Evolutionary conservation across 2,888 invertebrate species (phyloP), one percentile per base, ranked within the genome.

Genomic region (Fabriciana adippe): DNA sequence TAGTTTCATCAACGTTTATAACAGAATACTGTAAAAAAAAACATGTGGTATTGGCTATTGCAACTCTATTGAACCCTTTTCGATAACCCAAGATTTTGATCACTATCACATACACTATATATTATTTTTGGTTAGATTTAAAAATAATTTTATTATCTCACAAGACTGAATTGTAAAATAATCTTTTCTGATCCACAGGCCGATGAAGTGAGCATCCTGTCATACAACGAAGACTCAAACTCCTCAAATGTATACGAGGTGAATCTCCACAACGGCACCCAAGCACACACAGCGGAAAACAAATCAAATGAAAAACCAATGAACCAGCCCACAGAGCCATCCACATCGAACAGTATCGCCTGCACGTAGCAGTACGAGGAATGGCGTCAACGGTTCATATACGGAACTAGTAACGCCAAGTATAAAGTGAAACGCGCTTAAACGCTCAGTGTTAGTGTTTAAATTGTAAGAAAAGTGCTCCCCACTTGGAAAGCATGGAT

Each of bases 161-260:
- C 26, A 35, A 35, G 11, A 11, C 11, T 8, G 11, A 41, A 41
- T 41, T 8, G 8, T 41, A 55, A 15, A 15, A 55, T 3, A 35
- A 3, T 55, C 6, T 26, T n/a, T 13, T 26, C 31, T n/a, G 13
- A 16, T 31, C 35, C 57, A 11, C 89, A 92, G 92, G 84, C 86
- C 56, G 92, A 92, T 26, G 92, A 92, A 75, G 88, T 88, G 2
- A 88, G 84, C 80, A 70, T 90, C 35, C 77, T 92, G 0, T 89
- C 90, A 0, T 90, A 82, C 87, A 92, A 91, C 73, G 92, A 92
- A 14, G 92, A 92, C 78, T 92, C 92, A 2, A 92, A 92, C 79
- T 91, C 92, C 0, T 90, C 91, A 0, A 88, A 89, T 76, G 72
- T 91, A 74, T 90, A 83, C 75, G 91, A 90, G 64, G 88, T 89